A percentile compares a stretch with the other conserved stretches of the same genome.
phyloP scores from a whole-genome alignment of 2,888 invertebrate genomes.

The Andrena trimmerana region DNA sequence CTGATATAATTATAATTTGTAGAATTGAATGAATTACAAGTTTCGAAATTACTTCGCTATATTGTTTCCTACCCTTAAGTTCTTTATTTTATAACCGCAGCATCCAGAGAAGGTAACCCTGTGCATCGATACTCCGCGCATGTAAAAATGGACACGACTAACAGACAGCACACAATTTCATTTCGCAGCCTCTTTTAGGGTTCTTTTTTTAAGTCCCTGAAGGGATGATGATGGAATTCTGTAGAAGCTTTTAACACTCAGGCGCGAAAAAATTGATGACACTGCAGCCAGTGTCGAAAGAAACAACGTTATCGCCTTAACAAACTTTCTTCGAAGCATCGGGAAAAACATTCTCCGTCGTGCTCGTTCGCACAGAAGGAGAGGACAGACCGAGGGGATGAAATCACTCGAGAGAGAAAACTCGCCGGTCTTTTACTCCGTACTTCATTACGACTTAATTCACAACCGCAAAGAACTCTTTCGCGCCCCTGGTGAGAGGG shows the following conservation, averaged over 20 bases:
- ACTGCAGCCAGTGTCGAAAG: background rate
- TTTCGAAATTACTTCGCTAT: too few species aligned
- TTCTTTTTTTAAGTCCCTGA: background rate
- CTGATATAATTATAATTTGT: too few species aligned
- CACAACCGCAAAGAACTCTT: slow-evolving; percentile 69
- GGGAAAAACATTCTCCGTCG: background rate
- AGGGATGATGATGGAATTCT: background rate
- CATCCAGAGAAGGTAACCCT: too few species aligned
- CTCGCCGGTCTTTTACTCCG: slow-evolving; percentile 60
- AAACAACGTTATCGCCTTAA: slow-evolving; percentile 51
- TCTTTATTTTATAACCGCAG: too few species aligned
- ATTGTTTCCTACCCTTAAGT: too few species aligned
- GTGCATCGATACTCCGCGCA: too few species aligned
- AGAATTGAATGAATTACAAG: too few species aligned
- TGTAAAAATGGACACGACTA: too few species aligned
- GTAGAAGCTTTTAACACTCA: background rate
- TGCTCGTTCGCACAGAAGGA: background rate
- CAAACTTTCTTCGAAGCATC: slow-evolving; percentile 46
- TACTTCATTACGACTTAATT: slow-evolving; percentile 80
- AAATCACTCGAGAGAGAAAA: slow-evolving; percentile 40
- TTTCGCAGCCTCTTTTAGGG: background rate
- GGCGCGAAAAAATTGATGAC: slow-evolving; percentile 4
- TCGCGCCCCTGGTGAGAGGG: slow-evolving; percentile 46
- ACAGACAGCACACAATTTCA: background rate
- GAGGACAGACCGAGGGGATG: slow-evolving; percentile 16